These are phyloP conservation scores for Leptosomus discolor DNA, from an alignment of 2,113 vertebrate species.

Conservation along the genomic window DNA sequence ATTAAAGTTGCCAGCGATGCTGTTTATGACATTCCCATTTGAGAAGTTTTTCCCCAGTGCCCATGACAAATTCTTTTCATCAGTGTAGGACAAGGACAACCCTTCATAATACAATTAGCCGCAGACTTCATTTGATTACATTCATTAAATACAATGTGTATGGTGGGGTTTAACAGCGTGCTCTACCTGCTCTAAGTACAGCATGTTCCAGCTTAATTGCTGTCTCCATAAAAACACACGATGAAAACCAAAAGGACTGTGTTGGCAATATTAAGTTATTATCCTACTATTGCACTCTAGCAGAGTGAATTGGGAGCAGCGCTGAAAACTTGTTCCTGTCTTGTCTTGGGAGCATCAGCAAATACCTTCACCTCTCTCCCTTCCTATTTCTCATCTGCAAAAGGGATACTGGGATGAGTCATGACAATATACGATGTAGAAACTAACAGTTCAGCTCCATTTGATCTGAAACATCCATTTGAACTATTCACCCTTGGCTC, in stretches of 20 bases:
- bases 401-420: not conserved
- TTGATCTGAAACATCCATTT: not conserved
- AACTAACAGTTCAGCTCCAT: not conserved
- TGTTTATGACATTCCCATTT: constrained; percentile 52
- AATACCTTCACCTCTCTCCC: not conserved
- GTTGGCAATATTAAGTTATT: constrained; percentile 46
- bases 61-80: constrained; percentile 58
- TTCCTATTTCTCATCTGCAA: not conserved
- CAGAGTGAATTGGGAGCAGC: not conserved
- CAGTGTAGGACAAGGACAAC: constrained; percentile 48
- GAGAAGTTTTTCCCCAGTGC: constrained; percentile 36
- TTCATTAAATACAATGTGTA: constrained; percentile 45
- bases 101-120: constrained; percentile 61
- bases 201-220: constrained; percentile 56
- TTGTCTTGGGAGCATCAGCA: not conserved
- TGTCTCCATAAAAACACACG: constrained; percentile 32
- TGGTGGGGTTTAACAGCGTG: constrained; percentile 31
- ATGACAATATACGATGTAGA: not conserved
- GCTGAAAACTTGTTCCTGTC: not conserved
- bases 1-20: constrained; percentile 49
- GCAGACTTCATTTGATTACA: constrained; percentile 55
- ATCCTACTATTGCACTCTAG: not conserved
- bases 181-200: constrained; percentile 44
- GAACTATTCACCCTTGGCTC: not conserved
- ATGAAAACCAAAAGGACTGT: constrained; percentile 37